Percentiles rank a stretch among this genome's conserved stretches.
Conservation (phyloP, 2,113 vertebrate species). For the Eclectus roratus region DNA sequence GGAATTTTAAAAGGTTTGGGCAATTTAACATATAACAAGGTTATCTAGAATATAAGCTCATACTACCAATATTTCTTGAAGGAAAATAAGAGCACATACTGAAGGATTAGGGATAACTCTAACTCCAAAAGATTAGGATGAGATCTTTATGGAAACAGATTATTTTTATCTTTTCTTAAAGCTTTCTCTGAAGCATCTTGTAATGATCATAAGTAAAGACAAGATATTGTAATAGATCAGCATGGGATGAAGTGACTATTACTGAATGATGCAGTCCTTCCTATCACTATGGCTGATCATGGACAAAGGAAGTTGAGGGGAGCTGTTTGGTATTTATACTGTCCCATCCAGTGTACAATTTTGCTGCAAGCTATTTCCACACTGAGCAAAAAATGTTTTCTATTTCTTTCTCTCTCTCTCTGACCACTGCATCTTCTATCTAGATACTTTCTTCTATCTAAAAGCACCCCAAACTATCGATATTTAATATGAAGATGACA, state of each 20-base stretch:
- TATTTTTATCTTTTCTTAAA: not conserved
- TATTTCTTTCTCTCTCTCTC: not conserved
- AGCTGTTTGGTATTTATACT: not conserved
- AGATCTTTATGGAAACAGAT: not conserved
- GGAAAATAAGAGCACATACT: not conserved
- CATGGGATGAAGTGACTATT: not conserved
- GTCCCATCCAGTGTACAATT: not conserved
- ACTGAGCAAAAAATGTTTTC: not conserved
- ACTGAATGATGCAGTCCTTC: not conserved
- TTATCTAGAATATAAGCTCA: not conserved
- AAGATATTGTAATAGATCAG: not conserved
- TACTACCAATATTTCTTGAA: not conserved
- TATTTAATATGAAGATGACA: not conserved
- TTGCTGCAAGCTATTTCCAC: not conserved
- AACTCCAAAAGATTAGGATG: not conserved
- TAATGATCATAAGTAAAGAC: not conserved
- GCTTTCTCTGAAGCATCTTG: not conserved
- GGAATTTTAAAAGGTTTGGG: not conserved
- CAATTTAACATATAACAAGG: not conserved
- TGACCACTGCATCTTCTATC: not conserved
- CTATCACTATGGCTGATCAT: not conserved
- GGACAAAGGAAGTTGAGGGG: not conserved
- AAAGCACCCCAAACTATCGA: not conserved
- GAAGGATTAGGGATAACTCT: not conserved
- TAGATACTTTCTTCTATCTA: not conserved